Evolutionary conservation across 2,113 vertebrate genomes (phyloP), one percentile per base, ranked within the genome.

Genomic region (Pteruthius melanotis): DNA sequence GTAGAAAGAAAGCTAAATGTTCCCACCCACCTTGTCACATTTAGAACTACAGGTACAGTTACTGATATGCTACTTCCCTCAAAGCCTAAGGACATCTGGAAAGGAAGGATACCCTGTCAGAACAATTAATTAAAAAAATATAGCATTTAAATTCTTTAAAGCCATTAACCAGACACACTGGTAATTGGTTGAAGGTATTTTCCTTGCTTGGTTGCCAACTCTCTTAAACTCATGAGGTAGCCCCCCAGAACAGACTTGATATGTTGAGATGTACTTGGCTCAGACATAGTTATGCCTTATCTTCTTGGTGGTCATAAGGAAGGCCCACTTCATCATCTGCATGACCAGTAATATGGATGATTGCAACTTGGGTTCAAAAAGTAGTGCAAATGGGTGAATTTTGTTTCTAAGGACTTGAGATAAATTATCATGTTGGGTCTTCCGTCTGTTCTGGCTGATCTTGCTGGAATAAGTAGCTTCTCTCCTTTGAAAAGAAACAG

Each of bases 191-290:
- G 49, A 78, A 89, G 61, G 26, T 64, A 31, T 39, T 75, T 89
- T 79, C n/a, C 53, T 64, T 87, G 19, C 53, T 79, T 4, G 3
- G 35, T 40, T 93, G 66, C 42, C 33, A 72, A 3, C 7, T 21
- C 22, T 68, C 31, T 69, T 57, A 45, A 72, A 54, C 23, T 84
- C 49, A 33, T 0, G 0, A 83, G 23, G 47, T 27, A 72, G 11
- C 40, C 49, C 23, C 44, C 9, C 14, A 76, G 61, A 71, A 80
- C 24, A 49, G 19, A 44, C 52, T 63, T 64, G 12, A 31, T 71
- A 40, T 0, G 0, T 22, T 66, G 50, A 61, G 28, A 66, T 81
- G 1, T 42, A 53, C 47, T 65, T 80, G 59, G 15, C 27, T 83
- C 27, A 49, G 61, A 17, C 20, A 8, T 27, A 53, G 37, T 64